Evolutionary conservation across 2,888 invertebrate species (phyloP), one percentile per base, ranked within the genome.

Genomic region (Alviniconcha strummeri): DNA sequence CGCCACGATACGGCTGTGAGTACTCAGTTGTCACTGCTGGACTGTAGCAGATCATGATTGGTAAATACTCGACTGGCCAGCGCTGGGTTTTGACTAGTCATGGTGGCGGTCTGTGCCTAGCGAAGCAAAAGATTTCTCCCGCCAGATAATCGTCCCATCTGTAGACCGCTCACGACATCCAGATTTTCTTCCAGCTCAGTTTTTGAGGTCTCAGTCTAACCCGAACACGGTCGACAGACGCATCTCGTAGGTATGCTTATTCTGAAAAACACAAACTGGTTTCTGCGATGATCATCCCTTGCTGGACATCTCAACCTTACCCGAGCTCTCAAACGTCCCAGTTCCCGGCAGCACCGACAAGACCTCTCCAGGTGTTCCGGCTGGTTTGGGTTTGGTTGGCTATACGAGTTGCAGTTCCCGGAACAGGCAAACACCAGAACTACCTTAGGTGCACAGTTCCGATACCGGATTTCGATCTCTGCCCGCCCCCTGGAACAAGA

Each of bases 281-380:
- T 52, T 13, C 8, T 36, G 11, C n/a, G 54, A 55, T 11, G 52
- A 0, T 54, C 55, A 15, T 52, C 19, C 9, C 56, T 8, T 2
- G 15, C 15, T 0, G 80, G 80, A 36, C 80, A 80, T 55, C 80
- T 52, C 80, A 80, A 55, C 9, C 64, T 52, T 1, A 69, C 54
- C 4, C 57, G 19, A n/a, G 36, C 69, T n/a, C 15, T 54, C n/a
- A 36, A 54, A 3, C 67, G 67, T 7, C 80, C 80, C 55, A 80
- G 52, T n/a, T 80, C 80, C n/a, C 80, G 67, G 19, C 80, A 80
- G 80, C 80, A 80, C 7, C 55, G 80, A 15, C 80, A 80, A 5
- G 80, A 80, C 9, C 80, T 52, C n/a, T 80, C 80, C 80, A 80
- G 52, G 55, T 69, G 80, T 2, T 60, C 36, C 36, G 80, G 80